Evolutionary conservation across 2,888 invertebrate species (phyloP).

Genomic region (Heliconius erato): DNA sequence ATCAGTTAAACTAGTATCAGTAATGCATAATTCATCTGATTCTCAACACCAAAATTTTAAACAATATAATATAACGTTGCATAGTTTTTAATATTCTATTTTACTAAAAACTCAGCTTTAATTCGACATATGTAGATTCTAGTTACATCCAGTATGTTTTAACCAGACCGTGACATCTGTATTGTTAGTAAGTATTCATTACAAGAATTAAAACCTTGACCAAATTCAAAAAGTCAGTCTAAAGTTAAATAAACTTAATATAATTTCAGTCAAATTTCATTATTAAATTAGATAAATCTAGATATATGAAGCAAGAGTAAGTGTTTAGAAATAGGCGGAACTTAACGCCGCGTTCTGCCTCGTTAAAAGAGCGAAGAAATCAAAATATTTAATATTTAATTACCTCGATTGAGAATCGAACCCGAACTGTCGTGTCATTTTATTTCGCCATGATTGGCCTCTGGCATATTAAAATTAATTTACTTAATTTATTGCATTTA

Average conservation of each 20-base stretch:
- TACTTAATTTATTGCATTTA: too few species aligned
- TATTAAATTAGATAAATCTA: too few species aligned
- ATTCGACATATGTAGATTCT: not conserved
- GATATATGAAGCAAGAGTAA: too few species aligned
- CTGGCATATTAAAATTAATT: too few species aligned
- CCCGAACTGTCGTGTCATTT: too few species aligned
- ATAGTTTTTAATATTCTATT: not conserved
- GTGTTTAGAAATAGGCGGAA: too few species aligned
- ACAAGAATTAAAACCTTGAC: not conserved
- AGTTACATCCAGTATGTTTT: not conserved
- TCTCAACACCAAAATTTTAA: not conserved
- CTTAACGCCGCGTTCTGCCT: not conserved
- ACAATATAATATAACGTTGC: not conserved
- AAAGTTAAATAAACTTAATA: not conserved
- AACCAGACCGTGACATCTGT: slow-evolving; percentile 15
- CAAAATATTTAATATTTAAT: not conserved
- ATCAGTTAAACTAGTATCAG: not conserved
- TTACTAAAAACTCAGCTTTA: not conserved
- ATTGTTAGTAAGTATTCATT: slow-evolving; percentile 5
- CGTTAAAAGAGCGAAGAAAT: not conserved
- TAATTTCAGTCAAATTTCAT: not conserved
- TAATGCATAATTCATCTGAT: too few species aligned
- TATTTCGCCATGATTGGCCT: too few species aligned
- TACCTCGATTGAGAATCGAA: not conserved
- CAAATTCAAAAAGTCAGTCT: not conserved